These are phyloP conservation scores for Venturia canescens DNA, from an alignment of 1,140 invertebrate species.

Conservation along the genomic window DNA sequence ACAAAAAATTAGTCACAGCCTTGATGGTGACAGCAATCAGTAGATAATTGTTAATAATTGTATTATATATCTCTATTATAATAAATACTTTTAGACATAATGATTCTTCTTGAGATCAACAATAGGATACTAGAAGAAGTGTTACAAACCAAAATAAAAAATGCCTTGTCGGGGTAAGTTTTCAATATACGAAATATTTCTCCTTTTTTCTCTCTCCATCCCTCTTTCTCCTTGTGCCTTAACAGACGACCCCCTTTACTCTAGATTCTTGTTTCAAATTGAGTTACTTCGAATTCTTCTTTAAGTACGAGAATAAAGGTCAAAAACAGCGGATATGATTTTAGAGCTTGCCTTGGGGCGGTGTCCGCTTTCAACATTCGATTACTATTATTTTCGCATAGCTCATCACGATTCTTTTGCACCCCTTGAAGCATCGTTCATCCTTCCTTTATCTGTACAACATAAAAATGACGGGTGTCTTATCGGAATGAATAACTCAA, in stretches of 20 bases:
- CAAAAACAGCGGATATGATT: constrained; percentile 7
- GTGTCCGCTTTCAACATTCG: constrained; percentile 53
- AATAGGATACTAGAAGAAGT: constrained; percentile 99
- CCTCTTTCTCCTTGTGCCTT: background rate
- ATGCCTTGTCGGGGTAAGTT: constrained; percentile 94
- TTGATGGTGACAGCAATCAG: constrained; percentile 50
- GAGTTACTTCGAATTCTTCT: background rate
- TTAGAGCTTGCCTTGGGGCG: constrained; percentile 52
- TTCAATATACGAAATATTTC: constrained; percentile 22
- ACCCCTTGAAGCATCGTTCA: background rate
- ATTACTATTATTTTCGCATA: constrained; percentile 1
- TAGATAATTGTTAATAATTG: constrained; percentile 69
- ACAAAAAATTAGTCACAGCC: constrained; percentile 20
- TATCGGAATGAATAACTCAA: too few relatives aligned
- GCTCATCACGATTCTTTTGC: background rate
- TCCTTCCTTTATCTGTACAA: background rate
- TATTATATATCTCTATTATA: constrained; percentile 66
- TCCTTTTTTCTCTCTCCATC: background rate
- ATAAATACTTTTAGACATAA: constrained; percentile 77
- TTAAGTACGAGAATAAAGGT: background rate
- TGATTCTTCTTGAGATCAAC: constrained; percentile 99
- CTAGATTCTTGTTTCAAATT: background rate
- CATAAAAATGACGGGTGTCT: too few relatives aligned
- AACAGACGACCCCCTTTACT: background rate
- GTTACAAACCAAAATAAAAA: constrained; percentile 95